Base-by-base conservation (phyloP, 2,888 invertebrate genomes). In the Philaethria dido region DNA sequence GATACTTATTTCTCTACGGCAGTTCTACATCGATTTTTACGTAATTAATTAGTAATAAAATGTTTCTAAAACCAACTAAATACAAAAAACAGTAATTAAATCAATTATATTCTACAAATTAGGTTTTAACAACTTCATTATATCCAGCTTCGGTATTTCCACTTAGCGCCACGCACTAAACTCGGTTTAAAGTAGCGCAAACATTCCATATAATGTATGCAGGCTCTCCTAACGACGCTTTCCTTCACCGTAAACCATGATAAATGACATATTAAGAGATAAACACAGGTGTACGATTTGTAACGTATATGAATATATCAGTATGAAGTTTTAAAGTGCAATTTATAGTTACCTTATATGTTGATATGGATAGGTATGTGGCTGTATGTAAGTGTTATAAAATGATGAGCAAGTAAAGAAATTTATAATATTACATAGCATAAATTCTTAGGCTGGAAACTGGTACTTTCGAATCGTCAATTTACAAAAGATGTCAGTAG, bases 211-310 rank as follows among this genome's bases (percentile, higher is more conserved):
- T 64, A 47, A 57, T 45, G 33, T 64, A 55, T 45, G 42, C 64
- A 52, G 5, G n/a, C 20, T 36, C 59, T 64, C 29, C 42, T 65
- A 59, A 33, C 42, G 59, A 36, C 25, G 59, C 44, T 59, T 65
- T 65, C 64, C 59, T 65, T 60, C 59, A 65, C 36, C 44, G 45
- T 54, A 47, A 52, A 60, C 33, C 33, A n/a, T 62, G 47, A 66
- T 66, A 62, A 62, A 54, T 55, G 54, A 66, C 52, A 36, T 61
- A 54, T 48, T 48, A 62, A 29, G 44, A 11, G 62, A 62, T 66
- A 66, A 65, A 39, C 50, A 44, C 60, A 65, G 29, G 44, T 52
- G 50, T 60, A n/a, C 36, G 33, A 64, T 50, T 52, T 60, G 42
- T 50, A 52, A 44, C 13, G 22, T 42, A 59, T 60, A 33, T 60